Percentiles rank a stretch among this genome's conserved stretches.
These are phyloP conservation scores for Circaetus gallicus DNA, from an alignment of 2,113 vertebrate genomes.

Conservation along the genomic window DNA sequence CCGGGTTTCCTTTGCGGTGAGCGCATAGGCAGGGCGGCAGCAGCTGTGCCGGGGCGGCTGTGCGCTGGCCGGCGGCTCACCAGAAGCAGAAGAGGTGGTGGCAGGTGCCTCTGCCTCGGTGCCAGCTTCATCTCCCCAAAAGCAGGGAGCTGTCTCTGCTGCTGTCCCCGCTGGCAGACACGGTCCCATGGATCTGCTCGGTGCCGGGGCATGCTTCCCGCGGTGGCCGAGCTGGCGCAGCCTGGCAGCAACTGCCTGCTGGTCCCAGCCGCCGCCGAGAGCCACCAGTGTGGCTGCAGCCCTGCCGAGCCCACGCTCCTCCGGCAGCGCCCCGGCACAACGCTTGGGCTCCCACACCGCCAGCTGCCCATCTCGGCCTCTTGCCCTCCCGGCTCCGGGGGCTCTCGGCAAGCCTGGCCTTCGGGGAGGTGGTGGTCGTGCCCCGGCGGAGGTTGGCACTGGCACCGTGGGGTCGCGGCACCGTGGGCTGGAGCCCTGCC, in stretches of 20 bases:
- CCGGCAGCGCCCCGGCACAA: fast-evolving
- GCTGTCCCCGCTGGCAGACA: fast-evolving
- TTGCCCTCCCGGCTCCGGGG: fast-evolving
- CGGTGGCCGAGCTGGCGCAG: neutral
- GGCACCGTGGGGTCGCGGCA: fast-evolving
- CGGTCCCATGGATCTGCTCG: fast-evolving
- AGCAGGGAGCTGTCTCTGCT: neutral
- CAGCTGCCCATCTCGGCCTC: neutral
- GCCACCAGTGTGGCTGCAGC: neutral
- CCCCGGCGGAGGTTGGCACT: fast-evolving
- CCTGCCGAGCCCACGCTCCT: fast-evolving
- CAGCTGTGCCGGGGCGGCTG: neutral
- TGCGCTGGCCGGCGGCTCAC: neutral
- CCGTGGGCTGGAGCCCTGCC: neutral
- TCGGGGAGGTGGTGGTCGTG: neutral
- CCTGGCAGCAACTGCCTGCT: neutral
- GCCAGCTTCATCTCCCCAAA: fast-evolving
- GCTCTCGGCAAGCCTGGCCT: neutral
- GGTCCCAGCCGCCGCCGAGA: fast-evolving
- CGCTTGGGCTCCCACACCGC: fast-evolving
- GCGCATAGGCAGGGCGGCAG: neutral
- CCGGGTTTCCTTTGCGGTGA: slow-evolving; percentile 30
- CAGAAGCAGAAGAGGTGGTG: neutral
- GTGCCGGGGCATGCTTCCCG: neutral
- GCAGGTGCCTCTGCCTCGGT: fast-evolving